These are phyloP conservation scores for Leucophenga varia DNA, from an alignment of 1,140 invertebrate species.

Conservation along the genomic window DNA sequence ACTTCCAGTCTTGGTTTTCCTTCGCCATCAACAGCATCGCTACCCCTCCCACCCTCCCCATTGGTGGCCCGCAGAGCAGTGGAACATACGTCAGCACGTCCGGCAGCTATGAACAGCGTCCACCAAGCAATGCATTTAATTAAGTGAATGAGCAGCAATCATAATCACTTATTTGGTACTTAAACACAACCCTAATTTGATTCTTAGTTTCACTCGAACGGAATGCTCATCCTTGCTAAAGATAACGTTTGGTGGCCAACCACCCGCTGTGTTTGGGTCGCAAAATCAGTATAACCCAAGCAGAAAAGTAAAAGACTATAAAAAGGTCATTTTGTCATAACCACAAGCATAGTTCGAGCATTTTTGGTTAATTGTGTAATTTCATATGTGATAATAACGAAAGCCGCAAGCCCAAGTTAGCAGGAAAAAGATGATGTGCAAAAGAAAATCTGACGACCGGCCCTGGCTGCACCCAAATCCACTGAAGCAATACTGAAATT, in stretches of 20 bases:
- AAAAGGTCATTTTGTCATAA: constrained; percentile 32
- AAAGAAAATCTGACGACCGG: background rate
- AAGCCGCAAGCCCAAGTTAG: constrained; percentile 4
- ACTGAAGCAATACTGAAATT: constrained; percentile 3
- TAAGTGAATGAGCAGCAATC: too few species aligned
- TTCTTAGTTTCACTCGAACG: background rate
- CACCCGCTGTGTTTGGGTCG: background rate
- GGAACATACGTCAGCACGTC: constrained; percentile 8
- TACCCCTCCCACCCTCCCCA: constrained; percentile 53
- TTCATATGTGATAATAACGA: constrained; percentile 35
- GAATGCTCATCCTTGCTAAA: too few species aligned
- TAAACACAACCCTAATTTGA: constrained; percentile 44
- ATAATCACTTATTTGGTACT: too few species aligned
- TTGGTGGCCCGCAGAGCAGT: constrained; percentile 28
- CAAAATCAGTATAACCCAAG: background rate
- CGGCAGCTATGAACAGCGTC: constrained; percentile 54
- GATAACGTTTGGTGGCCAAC: too few species aligned
- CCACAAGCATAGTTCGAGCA: constrained; percentile 38
- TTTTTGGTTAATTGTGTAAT: constrained; percentile 46
- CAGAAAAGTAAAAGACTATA: constrained; percentile 10
- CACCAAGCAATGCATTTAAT: constrained; percentile 53
- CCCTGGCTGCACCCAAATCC: background rate
- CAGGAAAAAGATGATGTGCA: too few species aligned
- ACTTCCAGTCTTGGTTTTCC: constrained; percentile 48
- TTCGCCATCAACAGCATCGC: constrained; percentile 38